Base-by-base conservation (phyloP, 2,797 vertebrate species). In the Erpetoichthys calabaricus region DNA sequence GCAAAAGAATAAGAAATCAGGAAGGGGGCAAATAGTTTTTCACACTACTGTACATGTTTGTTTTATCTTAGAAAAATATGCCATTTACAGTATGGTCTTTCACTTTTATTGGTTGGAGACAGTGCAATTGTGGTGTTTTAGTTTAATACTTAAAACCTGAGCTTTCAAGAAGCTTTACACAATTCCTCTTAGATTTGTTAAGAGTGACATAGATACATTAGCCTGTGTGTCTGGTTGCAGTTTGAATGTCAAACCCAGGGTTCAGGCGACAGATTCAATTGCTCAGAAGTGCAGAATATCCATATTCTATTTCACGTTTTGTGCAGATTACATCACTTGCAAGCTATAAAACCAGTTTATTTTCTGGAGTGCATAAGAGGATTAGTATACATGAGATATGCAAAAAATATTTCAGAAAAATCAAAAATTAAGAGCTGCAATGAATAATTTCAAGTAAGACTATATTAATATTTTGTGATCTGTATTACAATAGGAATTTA, bases 271-370 rank as follows among this genome's bases (percentile, higher is more conserved):
- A 58, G 59, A 55, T 65, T 63, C 57, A 46, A 56, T 67, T 69
- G 63, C 70, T 53, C 50, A 50, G 53, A 55, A 51, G 62, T 61
- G 57, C 56, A 47, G 3, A 4, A 56, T 72, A 58, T 57, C 62
- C 56, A 58, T 42, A 68, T 75, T 74, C 46, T 63, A 62, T 78
- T 77, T 77, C 73, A 69, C 60, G 63, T 57, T 63, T 47, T 10
- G 51, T 53, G 51, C 44, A 43, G 8, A 54, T 54, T 54, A 54
- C 53, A 41, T 54, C 41, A 54, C 4, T 8, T 4, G 44, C 9
- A 9, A 25, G 9, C 53, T 54, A 43, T 43, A 54, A 54, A 53
- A 54, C 5, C 41, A 7, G 44, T 51, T 51, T 5, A 9, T 51
- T 9, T 51, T 51, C 9, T 25, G 5, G 53, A 43, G 41, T 7